Evolutionary conservation across 2,113 vertebrate species (phyloP).

Genomic region (Zosterops borbonicus): DNA sequence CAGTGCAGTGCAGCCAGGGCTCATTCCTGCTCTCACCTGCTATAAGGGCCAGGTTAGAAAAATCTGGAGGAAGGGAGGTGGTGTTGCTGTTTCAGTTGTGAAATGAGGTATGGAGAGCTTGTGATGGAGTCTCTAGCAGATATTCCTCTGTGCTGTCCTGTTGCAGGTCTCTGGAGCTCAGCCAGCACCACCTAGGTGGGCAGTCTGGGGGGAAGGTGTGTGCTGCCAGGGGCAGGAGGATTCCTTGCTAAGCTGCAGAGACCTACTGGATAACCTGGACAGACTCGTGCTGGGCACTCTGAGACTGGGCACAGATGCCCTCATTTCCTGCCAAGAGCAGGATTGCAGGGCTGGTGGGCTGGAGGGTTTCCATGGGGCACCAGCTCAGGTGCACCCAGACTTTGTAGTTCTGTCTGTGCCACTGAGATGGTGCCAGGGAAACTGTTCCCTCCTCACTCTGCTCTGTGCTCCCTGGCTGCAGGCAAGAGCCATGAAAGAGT

Average conservation of each 20-base stretch:
- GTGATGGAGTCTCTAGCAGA: not conserved
- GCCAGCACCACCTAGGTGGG: not conserved
- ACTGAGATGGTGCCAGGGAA: not conserved
- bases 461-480: not conserved
- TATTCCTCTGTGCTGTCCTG: not conserved
- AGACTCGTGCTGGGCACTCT: not conserved
- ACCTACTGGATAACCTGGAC: not conserved
- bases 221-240: not conserved
- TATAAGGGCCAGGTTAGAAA: not conserved
- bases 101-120: not conserved
- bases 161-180: not conserved
- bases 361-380: not conserved
- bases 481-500: not conserved
- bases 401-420: not conserved
- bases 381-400: not conserved
- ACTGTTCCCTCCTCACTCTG: not conserved
- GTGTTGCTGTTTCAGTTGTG: not conserved
- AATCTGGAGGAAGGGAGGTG: not conserved
- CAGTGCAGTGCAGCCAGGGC: not conserved
- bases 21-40: not conserved
- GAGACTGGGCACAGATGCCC: not conserved
- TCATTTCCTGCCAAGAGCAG: not conserved
- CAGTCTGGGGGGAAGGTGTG: not conserved
- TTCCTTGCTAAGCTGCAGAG: not conserved
- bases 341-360: fast-evolving